Percentiles rank a stretch among this genome's conserved stretches.
These are phyloP conservation scores for Etia nguti DNA, from an alignment of 2,113 vertebrate species.

Conservation along the genomic window DNA sequence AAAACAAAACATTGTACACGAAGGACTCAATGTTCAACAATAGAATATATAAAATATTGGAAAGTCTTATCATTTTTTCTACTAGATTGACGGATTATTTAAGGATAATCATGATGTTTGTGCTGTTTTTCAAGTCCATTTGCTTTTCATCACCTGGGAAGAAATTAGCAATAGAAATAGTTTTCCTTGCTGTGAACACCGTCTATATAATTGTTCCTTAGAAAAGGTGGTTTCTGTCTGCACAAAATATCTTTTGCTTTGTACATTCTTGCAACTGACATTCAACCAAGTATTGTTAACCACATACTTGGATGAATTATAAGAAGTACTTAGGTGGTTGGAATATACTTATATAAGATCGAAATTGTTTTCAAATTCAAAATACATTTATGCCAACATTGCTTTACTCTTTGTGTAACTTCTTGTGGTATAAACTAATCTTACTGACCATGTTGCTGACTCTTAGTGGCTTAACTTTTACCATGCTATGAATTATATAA, in stretches of 20 bases:
- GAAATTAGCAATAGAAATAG: constrained; percentile 22
- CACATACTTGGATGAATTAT: neutral
- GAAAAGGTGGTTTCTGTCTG: constrained; percentile 1
- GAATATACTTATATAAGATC: neutral
- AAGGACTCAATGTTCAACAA: neutral
- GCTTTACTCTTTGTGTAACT: neutral
- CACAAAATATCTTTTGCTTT: neutral
- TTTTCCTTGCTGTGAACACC: neutral
- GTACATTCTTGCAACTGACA: neutral
- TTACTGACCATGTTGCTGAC: neutral
- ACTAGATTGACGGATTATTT: neutral
- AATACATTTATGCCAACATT: neutral
- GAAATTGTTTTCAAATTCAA: neutral
- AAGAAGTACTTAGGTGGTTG: neutral
- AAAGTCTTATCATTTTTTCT: neutral
- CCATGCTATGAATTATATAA: constrained; percentile 24
- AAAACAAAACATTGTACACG: neutral
- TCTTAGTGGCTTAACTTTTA: neutral
- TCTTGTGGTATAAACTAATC: neutral
- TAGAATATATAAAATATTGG: neutral
- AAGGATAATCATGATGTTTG: neutral
- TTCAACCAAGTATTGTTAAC: neutral
- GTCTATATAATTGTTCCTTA: neutral
- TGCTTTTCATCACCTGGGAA: neutral
- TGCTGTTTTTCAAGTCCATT: neutral